Evolutionary conservation across 2,888 invertebrate genomes (phyloP), one percentile per base, ranked within the genome.

Genomic region (Ophion costatus): DNA sequence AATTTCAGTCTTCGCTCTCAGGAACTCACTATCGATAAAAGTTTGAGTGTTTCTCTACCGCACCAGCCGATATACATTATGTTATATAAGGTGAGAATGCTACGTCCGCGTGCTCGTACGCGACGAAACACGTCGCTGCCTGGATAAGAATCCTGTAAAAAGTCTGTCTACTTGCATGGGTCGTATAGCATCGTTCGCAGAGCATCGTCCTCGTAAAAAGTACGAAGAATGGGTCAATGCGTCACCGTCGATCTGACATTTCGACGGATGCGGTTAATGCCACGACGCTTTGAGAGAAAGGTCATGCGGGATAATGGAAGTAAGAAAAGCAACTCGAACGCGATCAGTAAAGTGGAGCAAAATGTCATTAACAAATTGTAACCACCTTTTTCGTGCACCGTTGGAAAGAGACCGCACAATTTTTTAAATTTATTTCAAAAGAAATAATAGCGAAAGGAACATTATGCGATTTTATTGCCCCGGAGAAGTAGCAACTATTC

Each of bases 241-340:
- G 74, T 73, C 73, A 77, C 33, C 45, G 38, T 20, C 70, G 51
- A 57, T 63, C 56, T 83, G 83, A 75, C 83, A 83, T 83, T 83
- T 83, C 61, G 42, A 61, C 14, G 61, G 59, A 38, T 66, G 45
- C 74, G 69, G 63, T n/a, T 82, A 78, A 82, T 82, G 74, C 61
- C 78, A 67, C 20, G 11, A 59, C n/a, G 64, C 29, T 66, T n/a
- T 14, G 70, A n/a, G 38, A 17, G 64, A 82, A 82, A 82, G 76
- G 82, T 82, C 76, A 82, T 45, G 51, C 20, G 51, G 20, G 45
- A 20, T 24, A n/a, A 20, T 17, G 22, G 17, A 17, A 17, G 33
- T 29, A 56, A 20, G 4, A 11, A 56, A 20, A 24, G 20, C 20
- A 33, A 63, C 56, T 20, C n/a, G 11, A 38, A 51, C 29, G 24